phyloP scores from a whole-genome alignment of 1,140 invertebrate genomes.

The Sitophilus oryzae region DNA sequence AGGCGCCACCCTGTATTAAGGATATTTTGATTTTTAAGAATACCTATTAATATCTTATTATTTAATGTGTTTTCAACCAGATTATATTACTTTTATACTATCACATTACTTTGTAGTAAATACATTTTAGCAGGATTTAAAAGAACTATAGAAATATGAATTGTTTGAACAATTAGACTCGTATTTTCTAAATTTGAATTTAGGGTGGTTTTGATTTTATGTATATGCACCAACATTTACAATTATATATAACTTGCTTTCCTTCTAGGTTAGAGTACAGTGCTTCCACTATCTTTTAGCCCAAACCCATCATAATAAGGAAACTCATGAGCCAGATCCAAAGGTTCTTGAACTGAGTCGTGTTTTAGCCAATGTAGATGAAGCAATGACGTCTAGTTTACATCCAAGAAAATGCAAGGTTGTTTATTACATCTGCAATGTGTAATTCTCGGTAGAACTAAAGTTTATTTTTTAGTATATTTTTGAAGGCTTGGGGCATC shows the following conservation, averaged over 20 bases:
- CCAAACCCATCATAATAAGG: conserved; percentile 56
- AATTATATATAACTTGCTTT: neutral
- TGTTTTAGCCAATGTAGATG: conserved; percentile 73
- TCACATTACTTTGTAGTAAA: too few species aligned
- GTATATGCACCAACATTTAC: neutral
- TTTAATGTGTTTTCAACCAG: too few species aligned
- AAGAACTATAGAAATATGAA: neutral
- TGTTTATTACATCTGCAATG: conserved; percentile 9
- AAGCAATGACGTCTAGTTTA: conserved; percentile 67
- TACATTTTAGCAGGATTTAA: too few species aligned
- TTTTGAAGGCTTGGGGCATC: conserved; percentile 86
- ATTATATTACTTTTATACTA: too few species aligned
- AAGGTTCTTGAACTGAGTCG: conserved; percentile 76
- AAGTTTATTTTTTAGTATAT: conserved; percentile 66
- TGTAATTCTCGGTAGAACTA: too few species aligned
- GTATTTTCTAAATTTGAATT: too few species aligned
- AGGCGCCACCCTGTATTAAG: too few species aligned
- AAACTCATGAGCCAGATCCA: conserved; percentile 70
- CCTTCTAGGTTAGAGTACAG: conserved; percentile 61
- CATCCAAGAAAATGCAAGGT: conserved; percentile 68
- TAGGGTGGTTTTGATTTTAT: conserved; percentile 1
- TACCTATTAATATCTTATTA: too few species aligned
- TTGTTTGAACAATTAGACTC: neutral
- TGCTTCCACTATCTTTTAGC: conserved; percentile 88
- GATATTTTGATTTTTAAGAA: too few species aligned